Base-by-base conservation (phyloP, 2,888 invertebrate genomes). In the Mythimna impura region DNA sequence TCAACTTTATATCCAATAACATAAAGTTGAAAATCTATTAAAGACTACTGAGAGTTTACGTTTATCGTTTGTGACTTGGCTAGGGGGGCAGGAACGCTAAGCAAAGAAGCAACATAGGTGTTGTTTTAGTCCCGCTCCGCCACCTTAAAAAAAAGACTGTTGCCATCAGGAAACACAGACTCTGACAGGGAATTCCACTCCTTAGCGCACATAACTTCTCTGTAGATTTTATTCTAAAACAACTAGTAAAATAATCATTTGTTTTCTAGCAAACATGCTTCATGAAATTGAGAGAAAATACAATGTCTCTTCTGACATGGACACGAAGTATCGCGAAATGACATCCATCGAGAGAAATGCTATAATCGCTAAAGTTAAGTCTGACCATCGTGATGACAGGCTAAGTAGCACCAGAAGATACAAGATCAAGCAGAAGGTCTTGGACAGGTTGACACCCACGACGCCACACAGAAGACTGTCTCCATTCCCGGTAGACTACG, bases 241-340 rank as follows among this genome's bases (percentile, higher is more conserved):
- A 30, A 30, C 3, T 30, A 30, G 30, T 30, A 30, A 30, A 30
- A 30, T 30, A 30, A 30, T 30, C 30, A 30, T 30, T 30, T 60
- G 14, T n/a, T 36, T 61, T 61, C n/a, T 22, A 61, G 61, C 61
- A 3, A 61, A 61, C 61, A 61, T 61, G 61, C 40, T 61, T 1
- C 61, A 61, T 61, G 61, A 61, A 14, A 40, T 61, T 22, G 61
- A 61, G 14, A 61, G 36, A 43, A 61, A 61, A 61, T 61, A 61
- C 8, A 7, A 2, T 3, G 3, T 60, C 12, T 0, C 0, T 0
- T 1, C 5, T 2, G n/a, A 7, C 7, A 12, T 60, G 2, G 1
- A n/a, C 0, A 7, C 60, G 12, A 12, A 60, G n/a, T 17, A 22
- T 14, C 40, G 14, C 3, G 61, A 61, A 17, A 0, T 61, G 4